These are phyloP conservation scores for Fulmarus glacialis DNA, from an alignment of 2,113 vertebrate species.

Conservation along the genomic window DNA sequence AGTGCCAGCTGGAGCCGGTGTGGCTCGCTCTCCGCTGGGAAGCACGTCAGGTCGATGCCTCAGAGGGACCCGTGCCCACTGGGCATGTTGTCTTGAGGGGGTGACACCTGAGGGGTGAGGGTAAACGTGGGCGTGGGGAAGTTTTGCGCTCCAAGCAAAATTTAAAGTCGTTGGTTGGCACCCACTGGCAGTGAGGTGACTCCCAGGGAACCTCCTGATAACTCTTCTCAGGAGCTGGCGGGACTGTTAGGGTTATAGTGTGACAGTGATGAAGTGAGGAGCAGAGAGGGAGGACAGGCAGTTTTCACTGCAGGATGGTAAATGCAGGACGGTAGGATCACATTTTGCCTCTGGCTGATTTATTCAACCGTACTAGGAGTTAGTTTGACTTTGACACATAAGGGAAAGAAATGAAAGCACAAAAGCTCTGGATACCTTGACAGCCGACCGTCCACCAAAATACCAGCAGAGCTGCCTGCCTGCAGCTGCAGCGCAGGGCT, in stretches of 20 bases:
- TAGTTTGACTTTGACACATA: slow-evolving; percentile 6
- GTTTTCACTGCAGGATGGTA: neutral
- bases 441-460: neutral
- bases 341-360: slow-evolving; percentile 21
- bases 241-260: neutral
- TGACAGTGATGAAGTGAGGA: slow-evolving; percentile 36
- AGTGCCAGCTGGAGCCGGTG: neutral
- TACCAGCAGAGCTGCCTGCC: neutral
- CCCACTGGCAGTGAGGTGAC: neutral
- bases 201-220: neutral
- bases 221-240: neutral
- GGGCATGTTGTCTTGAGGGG: neutral
- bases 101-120: neutral
- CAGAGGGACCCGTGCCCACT: neutral
- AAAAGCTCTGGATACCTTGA: neutral
- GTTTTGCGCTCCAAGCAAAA: neutral
- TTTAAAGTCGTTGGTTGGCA: neutral
- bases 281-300: neutral
- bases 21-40: neutral
- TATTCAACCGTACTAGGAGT: neutral
- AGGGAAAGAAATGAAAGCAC: neutral
- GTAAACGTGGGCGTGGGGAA: neutral
- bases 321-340: neutral
- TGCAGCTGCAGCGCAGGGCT: neutral
- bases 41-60: neutral